These are phyloP conservation scores for Phodopus roborovskii DNA, from an alignment of 2,113 vertebrate species.

Conservation along the genomic window DNA sequence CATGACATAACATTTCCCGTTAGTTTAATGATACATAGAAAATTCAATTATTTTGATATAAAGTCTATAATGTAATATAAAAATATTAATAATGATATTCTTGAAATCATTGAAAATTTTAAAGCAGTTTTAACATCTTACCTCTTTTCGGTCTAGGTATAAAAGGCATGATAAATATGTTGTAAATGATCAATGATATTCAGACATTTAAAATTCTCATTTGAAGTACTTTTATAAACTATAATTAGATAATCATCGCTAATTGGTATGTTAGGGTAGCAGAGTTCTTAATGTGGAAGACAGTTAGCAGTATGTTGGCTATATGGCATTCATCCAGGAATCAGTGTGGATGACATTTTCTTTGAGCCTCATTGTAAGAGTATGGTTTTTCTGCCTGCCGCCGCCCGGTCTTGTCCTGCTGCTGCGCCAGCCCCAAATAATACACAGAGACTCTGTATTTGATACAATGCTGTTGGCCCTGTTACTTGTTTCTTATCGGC, in stretches of 20 bases:
- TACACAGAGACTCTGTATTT: too few species aligned
- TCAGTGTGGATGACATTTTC: slow-evolving; percentile 38
- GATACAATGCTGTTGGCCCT: too few species aligned
- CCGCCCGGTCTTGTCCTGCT: too few species aligned
- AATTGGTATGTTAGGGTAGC: slow-evolving; percentile 79
- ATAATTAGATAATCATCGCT: slow-evolving; percentile 83
- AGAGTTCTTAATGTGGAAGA: slow-evolving; percentile 48
- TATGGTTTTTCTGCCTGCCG: too few species aligned
- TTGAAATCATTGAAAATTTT: slow-evolving; percentile 27
- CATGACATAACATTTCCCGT: not conserved
- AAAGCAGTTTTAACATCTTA: slow-evolving; percentile 65
- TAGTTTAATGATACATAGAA: not conserved
- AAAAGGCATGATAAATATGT: slow-evolving; percentile 80
- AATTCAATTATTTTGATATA: not conserved
- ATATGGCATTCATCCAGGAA: slow-evolving; percentile 49
- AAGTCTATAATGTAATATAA: not conserved
- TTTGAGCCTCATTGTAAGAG: slow-evolving; percentile 59
- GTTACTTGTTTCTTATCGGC: too few species aligned
- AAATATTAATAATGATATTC: not conserved
- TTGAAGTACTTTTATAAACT: slow-evolving; percentile 80
- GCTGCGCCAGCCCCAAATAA: too few species aligned
- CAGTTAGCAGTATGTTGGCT: slow-evolving; percentile 31
- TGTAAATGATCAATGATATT: slow-evolving; percentile 78
- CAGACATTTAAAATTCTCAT: slow-evolving; percentile 75
- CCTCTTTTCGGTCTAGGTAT: slow-evolving; percentile 73